Percentiles rank a stretch among this genome's conserved stretches.
phyloP scores from a whole-genome alignment of 2,888 invertebrate species.

The Sarcophaga carnaria region DNA sequence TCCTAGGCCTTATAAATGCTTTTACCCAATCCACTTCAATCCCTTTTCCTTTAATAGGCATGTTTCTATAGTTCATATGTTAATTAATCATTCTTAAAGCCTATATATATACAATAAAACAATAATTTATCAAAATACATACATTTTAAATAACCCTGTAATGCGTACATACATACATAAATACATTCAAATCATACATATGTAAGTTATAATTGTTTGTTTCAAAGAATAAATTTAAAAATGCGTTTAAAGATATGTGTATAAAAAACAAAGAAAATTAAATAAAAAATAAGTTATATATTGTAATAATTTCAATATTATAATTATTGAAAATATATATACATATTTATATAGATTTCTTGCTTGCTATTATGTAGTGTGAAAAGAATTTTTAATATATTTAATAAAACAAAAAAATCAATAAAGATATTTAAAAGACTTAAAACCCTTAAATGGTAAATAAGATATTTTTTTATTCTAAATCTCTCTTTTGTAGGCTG shows the following conservation, averaged over 20 bases:
- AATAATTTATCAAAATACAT: constrained; percentile 34
- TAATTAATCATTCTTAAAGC: neutral
- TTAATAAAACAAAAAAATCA: constrained; percentile 67
- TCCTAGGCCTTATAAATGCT: neutral
- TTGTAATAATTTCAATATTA: constrained; percentile 61
- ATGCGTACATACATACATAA: constrained; percentile 28
- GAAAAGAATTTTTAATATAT: constrained; percentile 71
- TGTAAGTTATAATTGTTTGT: constrained; percentile 43
- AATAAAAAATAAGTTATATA: constrained; percentile 16
- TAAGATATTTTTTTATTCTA: constrained; percentile 16
- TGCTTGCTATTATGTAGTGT: constrained; percentile 69
- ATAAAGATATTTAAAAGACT: constrained; percentile 60
- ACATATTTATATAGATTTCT: constrained; percentile 56
- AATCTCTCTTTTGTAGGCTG: neutral
- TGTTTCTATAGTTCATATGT: neutral
- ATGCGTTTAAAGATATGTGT: constrained; percentile 40
- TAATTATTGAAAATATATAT: constrained; percentile 59
- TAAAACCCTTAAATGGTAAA: constrained; percentile 41
- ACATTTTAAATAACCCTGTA: constrained; percentile 12
- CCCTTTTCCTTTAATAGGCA: neutral
- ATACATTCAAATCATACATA: neutral
- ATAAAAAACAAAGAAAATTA: constrained; percentile 12
- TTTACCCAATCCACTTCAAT: neutral
- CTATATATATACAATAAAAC: neutral
- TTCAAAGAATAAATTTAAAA: constrained; percentile 29